phyloP scores from a whole-genome alignment of 2,888 invertebrate species.

The Frankliniella intonsa region DNA sequence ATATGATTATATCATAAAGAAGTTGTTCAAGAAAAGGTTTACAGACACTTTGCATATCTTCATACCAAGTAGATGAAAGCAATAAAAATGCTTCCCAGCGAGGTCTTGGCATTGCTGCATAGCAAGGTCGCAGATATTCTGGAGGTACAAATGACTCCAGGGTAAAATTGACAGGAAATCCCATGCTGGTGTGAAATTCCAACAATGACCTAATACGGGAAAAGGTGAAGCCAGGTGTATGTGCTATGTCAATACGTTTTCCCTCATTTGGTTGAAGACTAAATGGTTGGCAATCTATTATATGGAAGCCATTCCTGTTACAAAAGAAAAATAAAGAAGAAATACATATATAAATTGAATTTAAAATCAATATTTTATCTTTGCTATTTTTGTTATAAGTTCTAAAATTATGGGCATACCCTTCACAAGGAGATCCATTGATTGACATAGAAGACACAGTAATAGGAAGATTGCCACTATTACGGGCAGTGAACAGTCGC shows the following conservation, averaged over 20 bases:
- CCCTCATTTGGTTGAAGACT: slow-evolving; percentile 41
- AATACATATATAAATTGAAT: not conserved
- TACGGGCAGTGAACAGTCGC: slow-evolving; percentile 76
- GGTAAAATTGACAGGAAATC: slow-evolving; percentile 60
- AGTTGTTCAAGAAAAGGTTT: not conserved
- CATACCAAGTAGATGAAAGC: slow-evolving; percentile 42
- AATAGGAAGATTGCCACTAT: slow-evolving; percentile 87
- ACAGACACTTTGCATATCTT: not conserved
- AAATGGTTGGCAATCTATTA: not conserved
- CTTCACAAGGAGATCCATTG: slow-evolving; percentile 64
- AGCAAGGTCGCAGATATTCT: slow-evolving; percentile 64
- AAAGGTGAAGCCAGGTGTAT: slow-evolving; percentile 82
- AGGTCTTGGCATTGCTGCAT: slow-evolving; percentile 64
- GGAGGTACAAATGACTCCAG: slow-evolving; percentile 59
- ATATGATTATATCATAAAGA: not conserved
- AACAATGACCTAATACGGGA: slow-evolving; percentile 64
- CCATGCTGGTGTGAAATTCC: slow-evolving; percentile 58
- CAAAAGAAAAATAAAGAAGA: slow-evolving; percentile 2
- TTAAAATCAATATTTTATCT: not conserved
- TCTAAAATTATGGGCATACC: slow-evolving; percentile 51
- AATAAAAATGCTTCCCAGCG: slow-evolving; percentile 73
- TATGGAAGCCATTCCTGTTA: not conserved
- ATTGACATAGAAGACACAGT: slow-evolving; percentile 64
- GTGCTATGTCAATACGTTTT: slow-evolving; percentile 69
- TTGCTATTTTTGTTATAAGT: not conserved